Evolutionary conservation across 2,797 vertebrate genomes (phyloP).

Genomic region (Poeciliopsis gracilis): DNA sequence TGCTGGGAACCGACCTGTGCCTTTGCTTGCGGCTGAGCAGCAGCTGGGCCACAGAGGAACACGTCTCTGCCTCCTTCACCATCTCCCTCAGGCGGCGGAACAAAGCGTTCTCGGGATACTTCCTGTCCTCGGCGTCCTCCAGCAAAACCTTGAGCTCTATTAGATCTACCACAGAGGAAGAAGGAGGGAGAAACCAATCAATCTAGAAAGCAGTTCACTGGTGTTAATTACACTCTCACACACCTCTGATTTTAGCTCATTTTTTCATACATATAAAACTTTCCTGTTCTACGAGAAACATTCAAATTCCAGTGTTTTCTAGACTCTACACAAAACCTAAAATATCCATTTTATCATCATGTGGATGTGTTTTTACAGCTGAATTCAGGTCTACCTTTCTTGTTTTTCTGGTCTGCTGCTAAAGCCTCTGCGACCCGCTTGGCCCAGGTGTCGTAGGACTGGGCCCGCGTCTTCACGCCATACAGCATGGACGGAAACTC

Average conservation of each 20-base stretch:
- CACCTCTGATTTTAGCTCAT: neutral
- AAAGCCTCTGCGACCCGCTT: conserved; percentile 93
- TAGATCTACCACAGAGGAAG: conserved; percentile 81
- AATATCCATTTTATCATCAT: neutral
- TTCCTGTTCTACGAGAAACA: neutral
- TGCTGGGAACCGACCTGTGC: conserved; percentile 83
- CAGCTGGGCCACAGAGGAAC: conserved; percentile 95
- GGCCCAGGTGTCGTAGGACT: conserved; percentile 97
- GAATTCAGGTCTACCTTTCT: conserved; percentile 86
- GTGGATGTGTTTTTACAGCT: neutral
- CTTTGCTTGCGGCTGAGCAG: conserved; percentile 96
- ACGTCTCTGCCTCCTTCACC: conserved; percentile 97
- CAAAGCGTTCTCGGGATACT: conserved; percentile 94
- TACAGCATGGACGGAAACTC: conserved; percentile 94
- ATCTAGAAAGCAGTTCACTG: neutral
- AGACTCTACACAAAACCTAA: neutral
- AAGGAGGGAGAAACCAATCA: neutral
- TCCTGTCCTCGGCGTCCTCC: conserved; percentile 97
- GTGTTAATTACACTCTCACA: neutral
- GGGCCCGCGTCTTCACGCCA: conserved; percentile 94
- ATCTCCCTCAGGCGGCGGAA: conserved; percentile 92
- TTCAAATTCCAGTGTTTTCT: neutral
- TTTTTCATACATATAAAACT: neutral
- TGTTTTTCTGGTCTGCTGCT: conserved; percentile 92
- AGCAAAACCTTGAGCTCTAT: conserved; percentile 95